A percentile compares a stretch with the other conserved stretches of the same genome.
phyloP scores from a whole-genome alignment of 1,140 invertebrate genomes.

The Oedothorax gibbosus region DNA sequence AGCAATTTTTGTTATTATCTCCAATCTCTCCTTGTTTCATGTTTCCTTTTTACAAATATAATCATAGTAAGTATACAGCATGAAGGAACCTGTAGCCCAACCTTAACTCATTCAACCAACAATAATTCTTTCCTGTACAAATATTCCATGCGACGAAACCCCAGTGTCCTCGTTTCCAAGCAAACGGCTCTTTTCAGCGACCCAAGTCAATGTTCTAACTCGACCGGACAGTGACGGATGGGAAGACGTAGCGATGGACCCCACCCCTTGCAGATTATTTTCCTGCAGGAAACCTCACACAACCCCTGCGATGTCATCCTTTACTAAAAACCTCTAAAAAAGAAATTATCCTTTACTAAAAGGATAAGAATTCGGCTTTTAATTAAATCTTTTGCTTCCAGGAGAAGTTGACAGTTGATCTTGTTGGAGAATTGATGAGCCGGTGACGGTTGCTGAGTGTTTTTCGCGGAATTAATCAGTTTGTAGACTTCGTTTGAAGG shows the following conservation, averaged over 20 bases:
- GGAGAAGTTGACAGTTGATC: neutral
- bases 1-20: too few relatives aligned
- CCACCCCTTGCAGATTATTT: conserved; percentile 20
- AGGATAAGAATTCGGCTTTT: conserved; percentile 33
- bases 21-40: too few relatives aligned
- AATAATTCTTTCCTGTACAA: too few relatives aligned
- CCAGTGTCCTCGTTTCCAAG: conserved; percentile 40
- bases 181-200: conserved; percentile 31
- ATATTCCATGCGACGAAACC: conserved; percentile 20
- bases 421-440: neutral
- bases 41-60: too few relatives aligned
- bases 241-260: conserved; percentile 15
- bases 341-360: conserved; percentile 13
- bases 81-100: too few relatives aligned
- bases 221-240: conserved; percentile 47
- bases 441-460: too few relatives aligned
- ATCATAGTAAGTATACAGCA: too few relatives aligned
- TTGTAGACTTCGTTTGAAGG: too few relatives aligned
- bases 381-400: conserved; percentile 44
- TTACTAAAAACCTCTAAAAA: too few relatives aligned
- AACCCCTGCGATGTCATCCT: conserved; percentile 17
- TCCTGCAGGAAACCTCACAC: conserved; percentile 15
- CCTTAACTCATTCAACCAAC: too few relatives aligned
- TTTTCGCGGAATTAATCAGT: too few relatives aligned
- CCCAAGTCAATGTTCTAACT: conserved; percentile 28